Evolutionary conservation across 1,140 invertebrate species (phyloP).

Genomic region (Spodoptera litura): DNA sequence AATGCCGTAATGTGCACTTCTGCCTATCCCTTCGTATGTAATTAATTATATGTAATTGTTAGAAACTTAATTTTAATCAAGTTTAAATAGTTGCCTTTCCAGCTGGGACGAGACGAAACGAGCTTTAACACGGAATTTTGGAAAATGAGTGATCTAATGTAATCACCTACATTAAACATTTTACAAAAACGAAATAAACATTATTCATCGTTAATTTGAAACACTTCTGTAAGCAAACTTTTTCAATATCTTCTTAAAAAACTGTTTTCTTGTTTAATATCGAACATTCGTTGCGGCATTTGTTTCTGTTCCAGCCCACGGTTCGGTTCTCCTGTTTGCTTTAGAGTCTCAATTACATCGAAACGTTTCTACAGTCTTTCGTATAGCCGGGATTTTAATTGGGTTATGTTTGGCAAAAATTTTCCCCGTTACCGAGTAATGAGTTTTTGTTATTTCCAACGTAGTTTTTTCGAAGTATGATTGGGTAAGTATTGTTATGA

Average conservation of each 20-base stretch:
- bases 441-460: constrained; percentile 22
- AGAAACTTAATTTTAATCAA: too few relatives aligned
- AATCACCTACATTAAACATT: too few relatives aligned
- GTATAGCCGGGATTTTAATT: constrained; percentile 24
- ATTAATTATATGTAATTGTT: too few relatives aligned
- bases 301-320: constrained; percentile 29
- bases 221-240: too few relatives aligned
- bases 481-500: background rate
- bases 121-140: too few relatives aligned
- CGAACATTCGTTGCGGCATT: constrained; percentile 3
- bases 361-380: constrained; percentile 18
- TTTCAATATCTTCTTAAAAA: background rate
- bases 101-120: too few relatives aligned
- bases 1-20: too few relatives aligned
- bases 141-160: too few relatives aligned
- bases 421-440: background rate
- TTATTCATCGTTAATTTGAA: too few relatives aligned
- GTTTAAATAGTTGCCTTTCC: too few relatives aligned
- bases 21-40: too few relatives aligned
- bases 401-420: constrained; percentile 32
- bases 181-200: too few relatives aligned
- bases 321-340: constrained; percentile 28
- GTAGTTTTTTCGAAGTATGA: background rate
- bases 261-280: background rate
- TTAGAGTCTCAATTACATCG: constrained; percentile 47